Evolutionary conservation across 2,888 invertebrate genomes (phyloP), one percentile per base, ranked within the genome.

Genomic region (Drosophila vallismaia): DNA sequence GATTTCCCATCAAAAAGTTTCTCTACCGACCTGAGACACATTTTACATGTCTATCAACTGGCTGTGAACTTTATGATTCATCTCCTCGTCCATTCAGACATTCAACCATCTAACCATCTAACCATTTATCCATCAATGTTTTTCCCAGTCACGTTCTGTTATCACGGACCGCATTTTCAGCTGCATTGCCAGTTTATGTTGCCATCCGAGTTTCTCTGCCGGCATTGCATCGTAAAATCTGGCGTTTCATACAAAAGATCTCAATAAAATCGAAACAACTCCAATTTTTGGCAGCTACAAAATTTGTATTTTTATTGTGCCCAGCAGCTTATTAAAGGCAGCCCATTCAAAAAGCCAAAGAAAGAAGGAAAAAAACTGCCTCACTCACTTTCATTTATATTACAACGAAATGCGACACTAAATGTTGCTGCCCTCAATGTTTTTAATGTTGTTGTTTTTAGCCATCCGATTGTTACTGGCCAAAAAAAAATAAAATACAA

Each of bases 381-480:
- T 75, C 76, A 83, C 75, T 83, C 88, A 84, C 83, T 84, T 84
- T 84, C 88, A 88, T 84, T 84, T 84, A 88, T 88, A 88, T 83
- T 88, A 88, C 88, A 86, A 74, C 74, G 71, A 80, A 74, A 84
- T 88, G 88, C 70, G 83, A 83, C 83, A 86, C 78, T 88, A 79
- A 86, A 86, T 77, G 84, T 56, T 51, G 81, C 74, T 63, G 86
- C 72, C 62, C 71, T 60, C 64, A 72, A 74, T 82, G 79, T 71
- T 53, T 59, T 52, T 24, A 24, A 44, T 71, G 49, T 53, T 74
- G 52, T 49, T 48, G 51, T 29, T 40, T 54, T 54, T 8, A 42
- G 76, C 62, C 66, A 52, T 67, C 78, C 58, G 71, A 75, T 74
- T 75, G 67, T 76, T 50, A 63, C 78, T 70, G 75, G 74, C 71